Conservation (phyloP, 2,888 invertebrate genomes). For the Eupelmus urozonus region DNA sequence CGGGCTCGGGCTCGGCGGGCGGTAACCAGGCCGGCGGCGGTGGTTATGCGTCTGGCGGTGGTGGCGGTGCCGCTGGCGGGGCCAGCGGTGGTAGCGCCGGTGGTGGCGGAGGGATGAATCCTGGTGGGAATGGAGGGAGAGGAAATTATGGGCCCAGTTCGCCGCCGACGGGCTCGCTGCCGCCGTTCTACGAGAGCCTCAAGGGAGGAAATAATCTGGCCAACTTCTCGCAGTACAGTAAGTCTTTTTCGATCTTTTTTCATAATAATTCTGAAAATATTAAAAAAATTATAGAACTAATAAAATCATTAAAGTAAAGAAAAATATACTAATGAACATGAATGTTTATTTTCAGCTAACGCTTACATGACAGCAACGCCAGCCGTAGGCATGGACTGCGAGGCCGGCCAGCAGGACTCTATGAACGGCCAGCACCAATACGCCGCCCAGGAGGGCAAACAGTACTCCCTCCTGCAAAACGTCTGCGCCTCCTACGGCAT, state of each 20-base stretch:
- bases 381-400: constrained; percentile 86
- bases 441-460: constrained; percentile 80
- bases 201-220: constrained; percentile 87
- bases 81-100: constrained; percentile 81
- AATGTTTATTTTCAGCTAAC: constrained; percentile 75
- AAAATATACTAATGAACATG: no score
- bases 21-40: constrained; percentile 80
- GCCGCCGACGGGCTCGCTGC: constrained; percentile 90
- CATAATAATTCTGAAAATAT: not conserved
- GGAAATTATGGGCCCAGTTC: constrained; percentile 93
- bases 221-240: constrained; percentile 81
- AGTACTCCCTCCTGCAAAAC: constrained; percentile 89
- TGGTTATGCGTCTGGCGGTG: constrained; percentile 77
- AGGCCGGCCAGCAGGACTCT: constrained; percentile 82
- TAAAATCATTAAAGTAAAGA: no score
- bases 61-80: constrained; percentile 75
- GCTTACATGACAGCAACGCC: constrained; percentile 85
- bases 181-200: constrained; percentile 92
- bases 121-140: constrained; percentile 86
- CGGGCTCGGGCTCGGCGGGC: constrained; percentile 54
- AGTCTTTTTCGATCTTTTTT: constrained; percentile 22
- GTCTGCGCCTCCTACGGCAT: constrained; percentile 86
- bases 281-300: no score
- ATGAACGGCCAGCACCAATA: constrained; percentile 76
- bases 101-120: constrained; percentile 87